A percentile compares a stretch with the other conserved stretches of the same genome.
Evolutionary conservation across 2,113 vertebrate species (phyloP).

Genomic region (Tetraodon nigroviridis): DNA sequence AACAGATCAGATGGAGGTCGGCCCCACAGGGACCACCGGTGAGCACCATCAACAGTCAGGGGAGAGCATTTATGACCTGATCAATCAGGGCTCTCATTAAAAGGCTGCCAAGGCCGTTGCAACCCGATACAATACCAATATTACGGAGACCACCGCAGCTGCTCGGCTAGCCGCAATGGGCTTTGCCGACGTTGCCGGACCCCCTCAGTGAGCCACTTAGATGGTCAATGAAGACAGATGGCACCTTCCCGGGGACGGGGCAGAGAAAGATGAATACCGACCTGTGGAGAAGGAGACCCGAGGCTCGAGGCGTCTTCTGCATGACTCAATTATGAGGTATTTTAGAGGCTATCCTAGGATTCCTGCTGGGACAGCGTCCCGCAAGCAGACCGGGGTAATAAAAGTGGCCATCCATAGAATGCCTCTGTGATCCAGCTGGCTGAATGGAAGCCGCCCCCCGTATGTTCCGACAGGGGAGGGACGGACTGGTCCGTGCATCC

Average conservation of each 20-base stretch:
- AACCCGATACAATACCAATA: constrained; percentile 75
- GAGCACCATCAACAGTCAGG: constrained; percentile 66
- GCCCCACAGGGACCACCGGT: constrained; percentile 62
- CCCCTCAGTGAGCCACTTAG: constrained; percentile 59
- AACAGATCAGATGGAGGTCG: constrained; percentile 58
- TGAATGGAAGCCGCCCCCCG: constrained; percentile 57
- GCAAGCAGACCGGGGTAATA: constrained; percentile 36
- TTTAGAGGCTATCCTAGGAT: constrained; percentile 5
- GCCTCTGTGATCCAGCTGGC: constrained; percentile 56
- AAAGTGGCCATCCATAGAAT: constrained; percentile 52
- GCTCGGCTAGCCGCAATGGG: constrained; percentile 59
- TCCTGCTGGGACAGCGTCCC: constrained; percentile 55
- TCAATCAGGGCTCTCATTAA: constrained; percentile 79
- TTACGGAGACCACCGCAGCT: constrained; percentile 48
- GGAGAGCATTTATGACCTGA: constrained; percentile 64
- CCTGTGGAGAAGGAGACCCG: constrained; percentile 40
- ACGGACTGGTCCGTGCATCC: constrained; percentile 49
- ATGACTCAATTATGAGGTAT: background rate
- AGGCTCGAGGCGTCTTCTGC: constrained; percentile 24
- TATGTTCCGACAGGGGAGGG: constrained; percentile 58
- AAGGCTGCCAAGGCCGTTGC: constrained; percentile 64
- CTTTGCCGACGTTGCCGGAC: constrained; percentile 59
- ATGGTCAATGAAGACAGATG: constrained; percentile 67
- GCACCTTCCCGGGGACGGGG: constrained; percentile 44
- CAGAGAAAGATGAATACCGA: constrained; percentile 47